Base-by-base conservation (phyloP, 2,113 vertebrate species). In the Propithecus coquereli region DNA sequence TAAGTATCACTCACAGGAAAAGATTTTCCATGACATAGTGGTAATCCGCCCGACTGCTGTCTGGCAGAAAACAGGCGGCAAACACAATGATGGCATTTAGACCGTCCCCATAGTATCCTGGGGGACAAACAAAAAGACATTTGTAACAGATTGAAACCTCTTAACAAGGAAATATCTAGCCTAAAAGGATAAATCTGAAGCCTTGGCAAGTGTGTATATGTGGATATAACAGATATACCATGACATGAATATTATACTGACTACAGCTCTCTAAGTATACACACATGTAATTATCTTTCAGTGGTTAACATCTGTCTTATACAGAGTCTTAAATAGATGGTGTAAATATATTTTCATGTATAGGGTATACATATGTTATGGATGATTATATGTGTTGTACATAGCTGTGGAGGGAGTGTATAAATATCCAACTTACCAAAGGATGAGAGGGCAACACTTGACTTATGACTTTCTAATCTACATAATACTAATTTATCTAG, bases 1-100 rank as follows among this genome's bases (percentile, higher is more conserved):
- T 91, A 97, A 70, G 8, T 86, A 97, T 95, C 97, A 99, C 99
- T 99, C 98, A 99, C 99, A 99, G 98, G 97, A 99, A 99, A 98
- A 99, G 99, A 97, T 99, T 99, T 99, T 99, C 99, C 99, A 99
- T 99, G 92, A 99, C 99, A 98, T 99, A 99, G 95, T 99, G 99
- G 98, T 99, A 99, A 98, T 99, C 99, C 34, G 99, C 98, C 97
- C 98, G 99, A 98, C 99, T 98, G 97, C 99, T 99, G 98, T 99
- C 99, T 40, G 99, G 99, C 97, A 99, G 99, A 98, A 99, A 99
- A 97, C 99, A 99, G 23, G 99, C 99, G 0, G 99, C 99, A 98
- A 99, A 99, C 95, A 99, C 99, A 97, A 99, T 99, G 98, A 99
- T 99, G 95, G 99, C 99, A 98, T 99, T 99, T 97, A 99, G 98